A percentile compares a stretch with the other conserved stretches of the same genome.
Evolutionary conservation across 2,888 invertebrate species (phyloP).

Genomic region (Acleris literana): DNA sequence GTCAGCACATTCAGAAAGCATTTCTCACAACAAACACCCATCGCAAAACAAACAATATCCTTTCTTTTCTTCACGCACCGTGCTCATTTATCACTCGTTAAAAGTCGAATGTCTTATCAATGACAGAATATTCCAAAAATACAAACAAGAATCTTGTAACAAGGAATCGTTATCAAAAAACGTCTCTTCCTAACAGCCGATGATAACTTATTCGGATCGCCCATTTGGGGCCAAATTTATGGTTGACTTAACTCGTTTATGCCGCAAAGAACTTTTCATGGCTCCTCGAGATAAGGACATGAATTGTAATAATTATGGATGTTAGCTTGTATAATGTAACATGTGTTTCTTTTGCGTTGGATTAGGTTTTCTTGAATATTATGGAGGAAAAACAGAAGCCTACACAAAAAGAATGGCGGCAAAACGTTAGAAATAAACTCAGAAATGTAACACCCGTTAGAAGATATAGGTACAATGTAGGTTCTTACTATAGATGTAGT

Average conservation of each 20-base stretch:
- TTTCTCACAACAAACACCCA: conserved; percentile 10
- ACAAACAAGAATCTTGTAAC: conserved; percentile 18
- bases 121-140: conserved; percentile 21
- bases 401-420: neutral
- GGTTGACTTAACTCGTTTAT: conserved; percentile 75
- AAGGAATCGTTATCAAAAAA: conserved; percentile 60
- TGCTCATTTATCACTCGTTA: conserved; percentile 16
- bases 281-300: conserved; percentile 33
- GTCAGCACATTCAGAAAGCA: neutral
- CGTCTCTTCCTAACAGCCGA: conserved; percentile 67
- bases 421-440: no score
- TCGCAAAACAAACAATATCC: conserved; percentile 8
- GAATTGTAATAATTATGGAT: conserved; percentile 35
- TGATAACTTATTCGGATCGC: conserved; percentile 75
- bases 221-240: conserved; percentile 70
- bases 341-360: conserved; percentile 18
- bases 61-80: conserved; percentile 2
- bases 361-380: neutral
- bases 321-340: conserved; percentile 20
- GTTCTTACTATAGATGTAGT: neutral
- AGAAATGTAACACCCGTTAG: no score
- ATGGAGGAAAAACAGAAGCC: neutral
- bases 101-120: conserved; percentile 28
- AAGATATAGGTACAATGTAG: no score
- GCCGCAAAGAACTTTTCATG: conserved; percentile 60